A percentile compares a stretch with the other conserved stretches of the same genome.
phyloP scores from a whole-genome alignment of 2,888 invertebrate genomes.

The Clepsis dumicolana region DNA sequence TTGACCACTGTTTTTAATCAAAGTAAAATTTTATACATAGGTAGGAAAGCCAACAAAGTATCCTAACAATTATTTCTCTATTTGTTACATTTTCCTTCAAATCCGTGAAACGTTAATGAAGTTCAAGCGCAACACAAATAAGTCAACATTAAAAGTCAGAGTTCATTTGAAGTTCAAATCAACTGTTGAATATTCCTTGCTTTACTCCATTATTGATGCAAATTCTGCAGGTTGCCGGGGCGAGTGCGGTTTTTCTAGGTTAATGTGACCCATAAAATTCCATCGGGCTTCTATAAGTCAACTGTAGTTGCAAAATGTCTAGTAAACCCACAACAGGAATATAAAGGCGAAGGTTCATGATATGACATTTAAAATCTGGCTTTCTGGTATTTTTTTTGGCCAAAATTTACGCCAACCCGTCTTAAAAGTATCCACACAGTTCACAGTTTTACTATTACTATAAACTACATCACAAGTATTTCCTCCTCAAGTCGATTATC shows the following conservation, averaged over 20 bases:
- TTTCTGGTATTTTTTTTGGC: no score
- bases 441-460: no score
- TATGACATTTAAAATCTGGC: no score
- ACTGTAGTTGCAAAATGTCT: constrained; percentile 11
- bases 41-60: no score
- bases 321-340: background rate
- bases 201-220: constrained; percentile 43
- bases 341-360: constrained; percentile 1
- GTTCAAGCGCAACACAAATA: background rate
- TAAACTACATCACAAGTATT: no score
- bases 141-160: constrained; percentile 12
- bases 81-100: background rate
- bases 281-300: constrained; percentile 18
- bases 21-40: no score
- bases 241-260: constrained; percentile 38
- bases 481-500: no score
- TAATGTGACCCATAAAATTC: constrained; percentile 37
- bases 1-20: no score
- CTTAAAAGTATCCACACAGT: no score
- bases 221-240: constrained; percentile 36
- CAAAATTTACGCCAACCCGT: no score
- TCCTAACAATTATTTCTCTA: no score
- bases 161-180: constrained; percentile 43
- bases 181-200: constrained; percentile 41
- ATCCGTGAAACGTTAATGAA: constrained; percentile 9